Conservation (phyloP, 2,113 vertebrate genomes). For the Jacana jacana region DNA sequence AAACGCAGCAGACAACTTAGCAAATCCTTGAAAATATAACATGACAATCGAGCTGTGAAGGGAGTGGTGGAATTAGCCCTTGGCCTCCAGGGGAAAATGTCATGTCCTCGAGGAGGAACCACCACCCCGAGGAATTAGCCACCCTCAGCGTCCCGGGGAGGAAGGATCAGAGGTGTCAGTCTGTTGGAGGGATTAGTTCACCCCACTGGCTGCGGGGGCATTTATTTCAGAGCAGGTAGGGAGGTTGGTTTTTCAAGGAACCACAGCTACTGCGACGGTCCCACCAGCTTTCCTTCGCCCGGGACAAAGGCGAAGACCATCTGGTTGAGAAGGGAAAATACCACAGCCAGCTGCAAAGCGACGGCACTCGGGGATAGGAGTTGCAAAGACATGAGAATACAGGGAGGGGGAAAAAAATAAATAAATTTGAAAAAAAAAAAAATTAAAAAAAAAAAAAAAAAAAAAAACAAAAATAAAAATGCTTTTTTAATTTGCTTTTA, state of each 20-base stretch:
- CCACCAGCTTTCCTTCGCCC: neutral
- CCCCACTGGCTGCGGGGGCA: neutral
- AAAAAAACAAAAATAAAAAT: neutral
- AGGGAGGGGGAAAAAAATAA: no score
- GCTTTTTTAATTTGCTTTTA: slow-evolving; percentile 60
- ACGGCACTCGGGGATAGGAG: slow-evolving; percentile 28
- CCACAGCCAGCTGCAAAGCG: slow-evolving; percentile 32
- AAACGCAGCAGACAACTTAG: slow-evolving; percentile 1
- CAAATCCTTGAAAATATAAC: neutral
- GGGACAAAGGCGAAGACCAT: slow-evolving; percentile 17
- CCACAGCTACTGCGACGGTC: neutral
- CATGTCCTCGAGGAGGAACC: slow-evolving; percentile 23
- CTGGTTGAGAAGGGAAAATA: slow-evolving; percentile 31
- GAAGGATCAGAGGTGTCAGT: slow-evolving; percentile 19
- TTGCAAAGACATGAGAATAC: slow-evolving; percentile 1
- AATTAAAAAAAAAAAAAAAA: no score
- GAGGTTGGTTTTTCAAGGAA: neutral
- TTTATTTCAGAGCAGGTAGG: neutral
- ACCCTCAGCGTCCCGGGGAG: neutral
- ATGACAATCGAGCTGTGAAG: neutral
- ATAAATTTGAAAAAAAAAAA: no score
- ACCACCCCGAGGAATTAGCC: neutral
- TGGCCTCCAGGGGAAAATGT: neutral
- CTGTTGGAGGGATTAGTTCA: slow-evolving; percentile 36
- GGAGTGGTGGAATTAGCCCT: slow-evolving; percentile 1